Evolutionary conservation across 2,888 invertebrate genomes (phyloP).

Genomic region (Silvanus unidentatus): DNA sequence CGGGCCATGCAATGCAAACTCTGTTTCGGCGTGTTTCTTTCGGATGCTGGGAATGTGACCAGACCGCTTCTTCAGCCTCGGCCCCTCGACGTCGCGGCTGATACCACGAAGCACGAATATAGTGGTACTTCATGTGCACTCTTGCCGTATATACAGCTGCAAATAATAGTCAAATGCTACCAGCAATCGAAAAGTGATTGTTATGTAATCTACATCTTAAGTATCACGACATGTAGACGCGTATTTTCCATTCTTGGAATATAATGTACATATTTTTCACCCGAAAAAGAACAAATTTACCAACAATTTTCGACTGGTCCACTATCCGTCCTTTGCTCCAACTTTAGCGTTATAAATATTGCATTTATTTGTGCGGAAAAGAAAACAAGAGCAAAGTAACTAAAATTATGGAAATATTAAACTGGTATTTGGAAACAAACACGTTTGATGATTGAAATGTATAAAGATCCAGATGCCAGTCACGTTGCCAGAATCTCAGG

Average conservation of each 20-base stretch:
- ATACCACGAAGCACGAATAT: slow-evolving; percentile 23
- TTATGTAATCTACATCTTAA: slow-evolving; percentile 15
- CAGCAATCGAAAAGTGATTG: not conserved
- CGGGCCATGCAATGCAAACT: slow-evolving; percentile 14
- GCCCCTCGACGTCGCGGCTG: slow-evolving; percentile 28
- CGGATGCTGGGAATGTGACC: slow-evolving; percentile 34
- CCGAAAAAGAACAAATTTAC: too few relatives aligned
- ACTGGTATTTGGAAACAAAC: slow-evolving; percentile 15
- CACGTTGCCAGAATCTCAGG: slow-evolving; percentile 35
- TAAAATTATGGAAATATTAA: slow-evolving; percentile 8
- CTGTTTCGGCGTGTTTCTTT: slow-evolving; percentile 26
- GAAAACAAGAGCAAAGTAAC: not conserved
- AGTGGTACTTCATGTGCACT: slow-evolving; percentile 29
- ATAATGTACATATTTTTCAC: too few relatives aligned
- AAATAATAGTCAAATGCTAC: slow-evolving; percentile 7
- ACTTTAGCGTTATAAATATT: too few relatives aligned
- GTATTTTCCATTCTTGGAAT: too few relatives aligned
- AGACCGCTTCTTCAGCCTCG: slow-evolving; percentile 32
- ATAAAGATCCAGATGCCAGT: slow-evolving; percentile 35
- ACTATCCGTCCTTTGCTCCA: too few relatives aligned
- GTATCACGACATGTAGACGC: too few relatives aligned
- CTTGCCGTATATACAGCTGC: slow-evolving; percentile 21
- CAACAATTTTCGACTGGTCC: too few relatives aligned
- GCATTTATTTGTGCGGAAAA: too few relatives aligned
- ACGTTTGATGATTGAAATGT: slow-evolving; percentile 34